Evolutionary conservation across 2,888 invertebrate genomes (phyloP).

Genomic region (Pristionchus mayeri): DNA sequence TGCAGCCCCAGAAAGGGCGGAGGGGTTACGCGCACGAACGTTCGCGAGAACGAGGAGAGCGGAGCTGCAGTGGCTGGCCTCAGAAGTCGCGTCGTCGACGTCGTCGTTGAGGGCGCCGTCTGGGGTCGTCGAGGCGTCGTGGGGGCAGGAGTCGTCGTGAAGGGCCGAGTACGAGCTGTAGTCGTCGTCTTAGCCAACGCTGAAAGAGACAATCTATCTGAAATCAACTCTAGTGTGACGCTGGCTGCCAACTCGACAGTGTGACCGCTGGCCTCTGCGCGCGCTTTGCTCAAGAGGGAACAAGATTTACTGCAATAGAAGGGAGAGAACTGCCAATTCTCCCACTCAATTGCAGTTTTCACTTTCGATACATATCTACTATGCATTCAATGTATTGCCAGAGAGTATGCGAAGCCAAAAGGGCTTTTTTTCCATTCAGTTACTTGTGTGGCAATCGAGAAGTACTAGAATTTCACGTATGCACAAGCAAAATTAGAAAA

Average conservation of each 20-base stretch:
- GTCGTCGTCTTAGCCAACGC: conserved; percentile 27
- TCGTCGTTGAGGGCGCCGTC: not conserved
- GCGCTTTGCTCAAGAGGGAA: not conserved
- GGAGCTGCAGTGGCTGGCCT: conserved; percentile 7
- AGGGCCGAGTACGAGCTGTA: conserved; percentile 48
- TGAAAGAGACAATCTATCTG: not conserved
- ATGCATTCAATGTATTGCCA: not conserved
- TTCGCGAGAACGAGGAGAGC: conserved; percentile 28
- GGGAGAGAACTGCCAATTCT: conserved; percentile 7
- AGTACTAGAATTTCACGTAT: too few relatives aligned
- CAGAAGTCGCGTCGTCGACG: not conserved
- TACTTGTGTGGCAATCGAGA: too few relatives aligned
- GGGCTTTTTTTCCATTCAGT: too few relatives aligned
- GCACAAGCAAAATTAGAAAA: too few relatives aligned
- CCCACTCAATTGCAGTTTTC: conserved; percentile 30
- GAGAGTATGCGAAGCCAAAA: not conserved
- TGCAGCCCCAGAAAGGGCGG: not conserved
- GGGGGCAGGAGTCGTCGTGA: conserved; percentile 24
- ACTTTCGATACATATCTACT: not conserved
- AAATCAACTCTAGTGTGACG: not conserved
- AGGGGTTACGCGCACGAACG: conserved; percentile 40
- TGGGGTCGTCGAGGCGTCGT: not conserved
- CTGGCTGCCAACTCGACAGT: not conserved
- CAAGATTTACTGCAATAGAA: conserved; percentile 30
- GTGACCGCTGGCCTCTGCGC: not conserved